These are phyloP conservation scores for Electrona antarctica DNA, from an alignment of 2,113 vertebrate species.

Conservation along the genomic window DNA sequence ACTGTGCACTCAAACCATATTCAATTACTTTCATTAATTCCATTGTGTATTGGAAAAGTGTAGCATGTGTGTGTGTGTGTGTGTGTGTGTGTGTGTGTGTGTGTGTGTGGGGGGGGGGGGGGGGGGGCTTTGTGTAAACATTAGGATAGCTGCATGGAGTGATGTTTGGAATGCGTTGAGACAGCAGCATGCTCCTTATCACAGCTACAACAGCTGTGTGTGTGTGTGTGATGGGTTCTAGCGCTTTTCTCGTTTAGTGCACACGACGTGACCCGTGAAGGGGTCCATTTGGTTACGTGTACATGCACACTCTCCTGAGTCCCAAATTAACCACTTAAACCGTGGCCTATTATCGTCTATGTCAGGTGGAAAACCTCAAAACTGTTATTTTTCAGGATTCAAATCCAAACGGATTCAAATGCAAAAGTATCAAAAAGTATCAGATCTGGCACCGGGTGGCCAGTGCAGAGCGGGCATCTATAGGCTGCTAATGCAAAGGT, in stretches of 20 bases:
- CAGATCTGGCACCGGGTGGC: too few species aligned
- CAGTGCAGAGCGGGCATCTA: too few species aligned
- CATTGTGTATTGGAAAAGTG: constrained; percentile 52
- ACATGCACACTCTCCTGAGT: background rate
- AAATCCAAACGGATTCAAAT: too few species aligned
- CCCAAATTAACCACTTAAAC: too few species aligned
- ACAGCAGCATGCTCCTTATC: constrained; percentile 60
- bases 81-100: constrained; percentile 7
- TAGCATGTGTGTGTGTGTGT: constrained; percentile 38
- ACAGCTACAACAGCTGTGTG: constrained; percentile 46
- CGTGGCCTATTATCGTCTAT: too few species aligned
- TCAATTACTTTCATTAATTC: constrained; percentile 51
- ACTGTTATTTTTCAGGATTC: too few species aligned
- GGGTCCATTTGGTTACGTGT: constrained; percentile 2
- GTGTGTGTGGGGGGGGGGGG: too few species aligned
- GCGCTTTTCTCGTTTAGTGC: constrained; percentile 5
- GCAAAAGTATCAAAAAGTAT: too few species aligned
- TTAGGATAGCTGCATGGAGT: constrained; percentile 67
- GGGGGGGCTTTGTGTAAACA: constrained; percentile 39
- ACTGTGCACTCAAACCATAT: constrained; percentile 24
- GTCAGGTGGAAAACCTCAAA: too few species aligned
- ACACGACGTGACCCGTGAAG: too few species aligned
- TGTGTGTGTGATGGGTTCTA: constrained; percentile 21
- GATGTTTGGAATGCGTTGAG: constrained; percentile 58
- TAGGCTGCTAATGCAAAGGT: too few species aligned